Evolutionary conservation across 2,113 vertebrate genomes (phyloP).

Genomic region (Caranx ignobilis): DNA sequence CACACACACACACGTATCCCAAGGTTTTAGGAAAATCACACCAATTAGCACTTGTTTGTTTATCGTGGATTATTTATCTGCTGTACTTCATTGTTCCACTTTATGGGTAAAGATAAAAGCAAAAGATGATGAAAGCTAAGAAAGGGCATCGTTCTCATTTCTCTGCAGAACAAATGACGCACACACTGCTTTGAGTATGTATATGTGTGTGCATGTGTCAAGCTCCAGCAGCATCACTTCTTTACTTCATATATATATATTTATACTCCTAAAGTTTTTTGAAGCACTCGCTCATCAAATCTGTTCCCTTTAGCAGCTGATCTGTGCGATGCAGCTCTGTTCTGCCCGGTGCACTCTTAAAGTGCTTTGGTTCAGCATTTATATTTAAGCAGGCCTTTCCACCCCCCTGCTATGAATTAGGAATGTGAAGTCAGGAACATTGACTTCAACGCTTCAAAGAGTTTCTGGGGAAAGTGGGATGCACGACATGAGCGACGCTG

Average conservation of each 20-base stretch:
- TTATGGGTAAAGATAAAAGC: slow-evolving; percentile 41
- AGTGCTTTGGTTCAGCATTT: slow-evolving; percentile 47
- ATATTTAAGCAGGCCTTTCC: slow-evolving; percentile 63
- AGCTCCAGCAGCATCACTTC: neutral
- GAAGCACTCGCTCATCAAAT: slow-evolving; percentile 14
- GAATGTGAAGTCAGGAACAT: slow-evolving; percentile 50
- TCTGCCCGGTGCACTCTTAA: slow-evolving; percentile 18
- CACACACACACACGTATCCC: neutral
- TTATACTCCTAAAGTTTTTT: neutral
- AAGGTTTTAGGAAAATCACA: slow-evolving; percentile 50
- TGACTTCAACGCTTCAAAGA: slow-evolving; percentile 26
- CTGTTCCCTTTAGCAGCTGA: neutral
- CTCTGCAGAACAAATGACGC: neutral
- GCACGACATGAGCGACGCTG: neutral
- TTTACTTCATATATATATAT: neutral
- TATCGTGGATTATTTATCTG: slow-evolving; percentile 57
- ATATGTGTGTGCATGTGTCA: neutral
- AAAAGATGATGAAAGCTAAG: slow-evolving; percentile 22
- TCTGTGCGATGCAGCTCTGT: slow-evolving; percentile 7
- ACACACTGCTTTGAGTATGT: neutral
- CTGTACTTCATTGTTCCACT: slow-evolving; percentile 51
- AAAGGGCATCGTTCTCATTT: slow-evolving; percentile 6
- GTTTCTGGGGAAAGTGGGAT: neutral
- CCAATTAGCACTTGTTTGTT: slow-evolving; percentile 76
- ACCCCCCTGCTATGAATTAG: slow-evolving; percentile 55